A percentile compares a stretch with the other conserved stretches of the same genome.
phyloP scores from a whole-genome alignment of 2,888 invertebrate species.

The Archips crataeganus region DNA sequence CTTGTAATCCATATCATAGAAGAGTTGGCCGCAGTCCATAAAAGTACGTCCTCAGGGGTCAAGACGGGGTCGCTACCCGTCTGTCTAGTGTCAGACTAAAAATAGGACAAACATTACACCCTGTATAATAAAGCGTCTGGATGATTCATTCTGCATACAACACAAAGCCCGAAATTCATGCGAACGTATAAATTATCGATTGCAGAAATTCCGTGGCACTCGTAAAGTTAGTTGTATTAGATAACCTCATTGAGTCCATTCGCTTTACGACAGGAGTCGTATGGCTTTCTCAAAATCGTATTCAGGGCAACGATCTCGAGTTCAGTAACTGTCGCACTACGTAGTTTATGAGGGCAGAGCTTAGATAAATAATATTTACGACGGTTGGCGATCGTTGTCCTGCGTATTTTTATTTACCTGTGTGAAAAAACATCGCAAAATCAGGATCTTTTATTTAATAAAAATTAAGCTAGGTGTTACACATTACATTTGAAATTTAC shows the following conservation, averaged over 20 bases:
- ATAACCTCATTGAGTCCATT: slow-evolving; percentile 12
- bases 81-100: background rate
- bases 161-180: background rate
- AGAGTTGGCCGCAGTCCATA: background rate
- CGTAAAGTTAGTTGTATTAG: background rate
- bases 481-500: no score
- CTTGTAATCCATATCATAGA: background rate
- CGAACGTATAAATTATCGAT: background rate
- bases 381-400: background rate
- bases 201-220: background rate
- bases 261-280: slow-evolving; percentile 5
- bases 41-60: background rate
- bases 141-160: background rate
- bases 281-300: background rate
- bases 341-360: slow-evolving; percentile 19
- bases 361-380: slow-evolving; percentile 25
- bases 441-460: background rate
- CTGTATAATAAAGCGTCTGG: background rate
- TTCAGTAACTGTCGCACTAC: slow-evolving; percentile 26
- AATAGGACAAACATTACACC: background rate
- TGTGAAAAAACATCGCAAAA: slow-evolving; percentile 15
- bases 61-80: slow-evolving; percentile 1
- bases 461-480: background rate
- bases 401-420: slow-evolving; percentile 7
- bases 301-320: slow-evolving; percentile 34